phyloP scores from a whole-genome alignment of 1,140 invertebrate species.

The Procambarus virginalis region DNA sequence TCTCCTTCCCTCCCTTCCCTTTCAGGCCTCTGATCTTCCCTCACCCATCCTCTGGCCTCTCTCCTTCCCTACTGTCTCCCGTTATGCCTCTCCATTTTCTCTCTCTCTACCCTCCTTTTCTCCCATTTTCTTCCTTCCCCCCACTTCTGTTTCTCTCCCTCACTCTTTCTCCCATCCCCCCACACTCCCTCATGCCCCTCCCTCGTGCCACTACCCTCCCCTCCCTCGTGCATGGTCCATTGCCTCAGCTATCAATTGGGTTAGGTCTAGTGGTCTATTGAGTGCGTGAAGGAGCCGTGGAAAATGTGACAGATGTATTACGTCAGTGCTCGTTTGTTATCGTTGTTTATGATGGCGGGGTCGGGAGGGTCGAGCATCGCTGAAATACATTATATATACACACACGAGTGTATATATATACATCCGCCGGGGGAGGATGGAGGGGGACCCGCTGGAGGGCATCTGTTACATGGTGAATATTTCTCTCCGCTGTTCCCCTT shows the following conservation, averaged over 20 bases:
- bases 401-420: no score
- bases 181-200: neutral
- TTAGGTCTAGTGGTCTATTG: conserved; percentile 66
- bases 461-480: no score
- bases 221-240: conserved; percentile 51
- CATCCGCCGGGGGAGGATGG: no score
- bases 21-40: neutral
- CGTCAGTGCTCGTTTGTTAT: conserved; percentile 63
- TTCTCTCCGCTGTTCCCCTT: no score
- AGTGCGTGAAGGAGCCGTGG: conserved; percentile 63
- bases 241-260: conserved; percentile 65
- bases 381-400: neutral
- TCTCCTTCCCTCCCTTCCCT: neutral
- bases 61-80: neutral
- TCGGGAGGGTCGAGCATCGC: neutral
- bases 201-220: neutral
- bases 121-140: neutral
- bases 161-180: neutral
- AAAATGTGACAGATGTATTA: conserved; percentile 68
- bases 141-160: neutral
- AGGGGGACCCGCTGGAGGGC: no score
- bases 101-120: neutral
- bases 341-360: conserved; percentile 55
- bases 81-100: neutral
- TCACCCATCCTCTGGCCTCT: neutral